phyloP scores from a whole-genome alignment of 2,113 vertebrate genomes.

The Alces alces region DNA sequence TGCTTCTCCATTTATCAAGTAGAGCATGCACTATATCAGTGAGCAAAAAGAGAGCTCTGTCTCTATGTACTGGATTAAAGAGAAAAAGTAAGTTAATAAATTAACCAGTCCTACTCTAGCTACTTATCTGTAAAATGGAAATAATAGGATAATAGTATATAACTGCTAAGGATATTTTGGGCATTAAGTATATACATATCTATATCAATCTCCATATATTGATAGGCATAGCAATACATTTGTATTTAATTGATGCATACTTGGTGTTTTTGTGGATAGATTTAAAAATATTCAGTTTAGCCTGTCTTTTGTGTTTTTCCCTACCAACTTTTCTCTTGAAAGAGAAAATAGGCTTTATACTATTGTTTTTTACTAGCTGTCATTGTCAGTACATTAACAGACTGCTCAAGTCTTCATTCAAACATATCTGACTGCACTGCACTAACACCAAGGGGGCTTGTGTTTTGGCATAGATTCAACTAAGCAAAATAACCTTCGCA shows the following conservation, averaged over 20 bases:
- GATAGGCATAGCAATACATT: not conserved
- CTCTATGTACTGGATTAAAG: not conserved
- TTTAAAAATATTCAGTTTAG: not conserved
- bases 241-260: not conserved
- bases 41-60: not conserved
- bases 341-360: not conserved
- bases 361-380: not conserved
- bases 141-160: not conserved
- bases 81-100: not conserved
- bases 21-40: not conserved
- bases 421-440: not conserved
- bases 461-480: not conserved
- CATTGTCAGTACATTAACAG: not conserved
- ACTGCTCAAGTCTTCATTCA: not conserved
- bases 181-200: not conserved
- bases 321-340: not conserved
- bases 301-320: not conserved
- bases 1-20: not conserved
- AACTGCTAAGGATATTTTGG: not conserved
- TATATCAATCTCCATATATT: not conserved
- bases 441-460: not conserved
- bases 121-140: not conserved
- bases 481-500: not conserved
- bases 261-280: not conserved
- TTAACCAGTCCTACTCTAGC: not conserved